Base-by-base conservation (phyloP, 2,113 vertebrate genomes). In the Aegithalos caudatus region DNA sequence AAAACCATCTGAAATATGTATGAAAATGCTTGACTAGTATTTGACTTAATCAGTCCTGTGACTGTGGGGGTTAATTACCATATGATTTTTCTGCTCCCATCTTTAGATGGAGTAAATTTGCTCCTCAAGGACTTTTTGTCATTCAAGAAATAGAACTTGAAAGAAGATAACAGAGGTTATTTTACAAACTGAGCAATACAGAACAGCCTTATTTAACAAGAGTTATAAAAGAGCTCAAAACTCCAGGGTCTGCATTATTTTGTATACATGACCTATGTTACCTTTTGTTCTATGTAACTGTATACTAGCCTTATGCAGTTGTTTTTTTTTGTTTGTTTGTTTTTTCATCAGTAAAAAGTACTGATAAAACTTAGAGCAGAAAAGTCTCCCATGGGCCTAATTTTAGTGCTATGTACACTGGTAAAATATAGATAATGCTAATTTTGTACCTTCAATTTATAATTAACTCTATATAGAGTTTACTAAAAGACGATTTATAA, bases 1-100 rank as follows among this genome's bases (percentile, higher is more conserved):
- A 70, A 86, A 77, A 58, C 27, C 67, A 16, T 42, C 37, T 78
- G 72, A 91, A 89, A 79, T 87, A 40, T 8, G 14, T 65, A 20
- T 94, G 73, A 65, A 94, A 92, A 74, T 78, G 20, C 48, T 91
- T 92, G 78, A 94, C 33, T 91, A 73, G 40, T 35, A 66, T 88
- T 94, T 94, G 88, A 95, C 66, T 84, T 94, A 65, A 91, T 87
- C 86, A 76, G 54, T 89, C 86, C 81, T 65, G 14, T 96, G 83
- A 94, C 81, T 95, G 77, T 5, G 84, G 89, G 77, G 83, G 72
- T 84, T 93, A 92, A 90, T 92, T 76, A 44, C 79, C 57, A 12
- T 40, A 64, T 81, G 56, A 93, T 88, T 93, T 92, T 90, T 93
- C 87, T 96, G 47, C 81, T 78, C 66, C 54, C 50, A 9, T 87